Evolutionary conservation across 1,140 invertebrate species (phyloP), one percentile per base, ranked within the genome.

Genomic region (Phymastichus coffea): DNA sequence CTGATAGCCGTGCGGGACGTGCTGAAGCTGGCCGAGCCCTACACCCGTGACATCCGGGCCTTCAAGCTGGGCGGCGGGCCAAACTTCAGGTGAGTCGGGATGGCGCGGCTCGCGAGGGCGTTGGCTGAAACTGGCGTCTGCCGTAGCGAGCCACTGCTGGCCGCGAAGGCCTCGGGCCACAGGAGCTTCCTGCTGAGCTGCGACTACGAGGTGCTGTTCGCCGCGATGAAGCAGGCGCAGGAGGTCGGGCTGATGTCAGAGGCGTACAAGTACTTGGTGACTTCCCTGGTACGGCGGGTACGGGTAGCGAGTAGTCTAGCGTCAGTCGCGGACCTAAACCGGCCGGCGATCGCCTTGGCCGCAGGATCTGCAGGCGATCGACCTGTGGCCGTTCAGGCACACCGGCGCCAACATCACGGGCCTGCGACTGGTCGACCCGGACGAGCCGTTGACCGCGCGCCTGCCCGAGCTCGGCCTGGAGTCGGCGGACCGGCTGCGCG

Each of bases 191-290:
- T 97, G 23, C 75, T 97, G 1, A 88, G 93, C 60, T 94, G 92
- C 66, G 82, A 82, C 0, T 81, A 81, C 57, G 82, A 86, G 1
- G 88, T 83, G 44, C 74, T 95, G 38, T 75, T 81, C 35, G 85
- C 88, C 51, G 86, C 95, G 9, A 78, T 96, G 19, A 92, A 92
- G 69, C 91, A 95, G 77, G 91, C 92, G 1, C 92, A 94, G 78
- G 92, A 96, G 81, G 91, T 96, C 40, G 93, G 92, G 19, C 90
- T 95, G 87, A 90, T 95, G 87, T 93, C 90, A 19, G 91, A 93
- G 68, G 88, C 89, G 65, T 88, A 94, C 70, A 91, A 87, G 70
- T 93, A 94, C 73, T 84, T 95, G 60, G 88, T 96, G 9, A 91
- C 92, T 0, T 92, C 91, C 8, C 61, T 86, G 80, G 92, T 20